Evolutionary conservation across 1,140 invertebrate species (phyloP).

Genomic region (Argopecten irradians): DNA sequence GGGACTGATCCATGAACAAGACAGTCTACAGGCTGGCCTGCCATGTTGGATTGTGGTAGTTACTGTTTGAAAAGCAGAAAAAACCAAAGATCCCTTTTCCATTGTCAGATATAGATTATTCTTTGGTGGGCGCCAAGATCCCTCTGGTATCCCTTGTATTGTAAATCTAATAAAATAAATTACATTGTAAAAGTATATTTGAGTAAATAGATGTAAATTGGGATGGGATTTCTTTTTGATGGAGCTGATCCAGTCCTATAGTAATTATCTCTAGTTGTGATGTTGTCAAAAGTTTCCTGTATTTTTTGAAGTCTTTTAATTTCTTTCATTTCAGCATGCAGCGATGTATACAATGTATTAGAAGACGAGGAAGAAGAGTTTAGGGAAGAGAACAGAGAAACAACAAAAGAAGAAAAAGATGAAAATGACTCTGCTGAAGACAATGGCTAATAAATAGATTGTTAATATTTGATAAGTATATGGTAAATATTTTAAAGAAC

Average conservation of each 20-base stretch:
- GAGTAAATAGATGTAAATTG: background rate
- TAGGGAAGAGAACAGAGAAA: background rate
- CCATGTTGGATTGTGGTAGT: background rate
- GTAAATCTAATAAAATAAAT: no score
- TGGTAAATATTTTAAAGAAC: no score
- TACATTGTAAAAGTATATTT: no score
- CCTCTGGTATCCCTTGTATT: no score
- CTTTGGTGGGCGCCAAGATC: no score
- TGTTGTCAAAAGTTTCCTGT: no score
- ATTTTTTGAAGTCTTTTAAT: background rate
- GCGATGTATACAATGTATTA: conserved; percentile 50
- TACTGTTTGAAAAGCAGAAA: background rate
- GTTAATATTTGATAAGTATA: no score
- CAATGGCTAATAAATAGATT: background rate
- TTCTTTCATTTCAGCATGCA: conserved; percentile 34
- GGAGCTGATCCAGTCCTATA: no score
- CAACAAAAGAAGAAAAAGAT: background rate
- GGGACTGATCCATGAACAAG: no score
- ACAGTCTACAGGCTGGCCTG: no score
- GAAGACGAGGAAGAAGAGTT: conserved; percentile 41
- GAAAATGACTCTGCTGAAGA: background rate
- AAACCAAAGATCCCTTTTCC: background rate
- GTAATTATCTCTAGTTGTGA: no score
- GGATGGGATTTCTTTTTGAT: background rate
- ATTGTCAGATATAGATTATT: no score